phyloP scores from a whole-genome alignment of 1,140 invertebrate genomes.

The Augochlora pura region DNA sequence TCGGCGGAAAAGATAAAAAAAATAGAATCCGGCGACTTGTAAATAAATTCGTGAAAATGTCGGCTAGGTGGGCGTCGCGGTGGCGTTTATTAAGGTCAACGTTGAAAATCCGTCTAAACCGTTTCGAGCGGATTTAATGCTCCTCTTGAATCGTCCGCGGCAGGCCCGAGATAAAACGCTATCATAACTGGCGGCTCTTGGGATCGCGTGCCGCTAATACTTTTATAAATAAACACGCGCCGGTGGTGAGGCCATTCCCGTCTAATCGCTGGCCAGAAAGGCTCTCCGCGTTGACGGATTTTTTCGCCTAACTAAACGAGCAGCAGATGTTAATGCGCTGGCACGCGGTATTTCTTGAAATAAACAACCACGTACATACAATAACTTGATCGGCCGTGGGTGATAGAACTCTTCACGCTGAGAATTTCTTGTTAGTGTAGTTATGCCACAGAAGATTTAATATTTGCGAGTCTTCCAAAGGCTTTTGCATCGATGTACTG shows the following conservation, averaged over 20 bases:
- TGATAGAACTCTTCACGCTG: neutral
- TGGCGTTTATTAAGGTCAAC: slow-evolving; percentile 5
- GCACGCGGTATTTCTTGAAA: neutral
- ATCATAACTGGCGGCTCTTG: slow-evolving; percentile 1
- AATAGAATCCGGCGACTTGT: neutral
- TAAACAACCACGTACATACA: neutral
- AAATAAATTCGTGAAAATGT: slow-evolving; percentile 11
- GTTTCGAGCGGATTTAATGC: neutral
- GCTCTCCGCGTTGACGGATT: neutral
- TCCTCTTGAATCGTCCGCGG: slow-evolving; percentile 2
- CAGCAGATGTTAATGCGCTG: neutral
- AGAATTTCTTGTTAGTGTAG: too few species aligned
- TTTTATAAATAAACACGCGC: slow-evolving; percentile 43
- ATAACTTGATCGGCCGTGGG: neutral
- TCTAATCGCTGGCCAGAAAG: neutral
- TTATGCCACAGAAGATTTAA: too few species aligned
- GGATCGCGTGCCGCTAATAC: slow-evolving; percentile 17
- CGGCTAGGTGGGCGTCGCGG: neutral
- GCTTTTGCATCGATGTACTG: too few species aligned
- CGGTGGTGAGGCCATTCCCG: neutral
- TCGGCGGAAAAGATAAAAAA: neutral
- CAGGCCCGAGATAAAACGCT: slow-evolving; percentile 10
- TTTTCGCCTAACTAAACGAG: neutral
- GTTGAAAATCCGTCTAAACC: neutral
- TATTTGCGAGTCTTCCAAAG: too few species aligned